Evolutionary conservation across 1,140 invertebrate genomes (phyloP).

Genomic region (Ooceraea biroi): DNA sequence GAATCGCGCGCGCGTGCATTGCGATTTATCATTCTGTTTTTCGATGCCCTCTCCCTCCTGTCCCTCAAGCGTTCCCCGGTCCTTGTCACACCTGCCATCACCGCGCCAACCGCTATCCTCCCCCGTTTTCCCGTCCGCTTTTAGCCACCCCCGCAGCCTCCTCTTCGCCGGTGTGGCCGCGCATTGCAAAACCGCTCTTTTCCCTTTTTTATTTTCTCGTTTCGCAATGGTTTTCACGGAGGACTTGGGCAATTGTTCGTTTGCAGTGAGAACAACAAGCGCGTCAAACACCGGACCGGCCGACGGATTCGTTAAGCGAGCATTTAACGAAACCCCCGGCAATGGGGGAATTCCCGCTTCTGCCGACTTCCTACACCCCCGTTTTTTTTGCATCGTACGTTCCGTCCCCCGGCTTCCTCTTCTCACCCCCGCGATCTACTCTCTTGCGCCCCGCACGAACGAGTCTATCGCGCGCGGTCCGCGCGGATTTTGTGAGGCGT

Average conservation of each 20-base stretch:
- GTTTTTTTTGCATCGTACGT: not conserved
- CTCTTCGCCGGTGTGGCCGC: conserved; percentile 12
- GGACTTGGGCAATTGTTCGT: conserved; percentile 77
- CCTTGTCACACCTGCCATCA: conserved; percentile 52
- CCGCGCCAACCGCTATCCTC: conserved; percentile 9
- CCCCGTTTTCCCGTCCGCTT: not conserved
- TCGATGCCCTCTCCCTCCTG: conserved; percentile 48
- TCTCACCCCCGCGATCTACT: too few relatives aligned
- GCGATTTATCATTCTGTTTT: conserved; percentile 79
- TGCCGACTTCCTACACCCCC: not conserved
- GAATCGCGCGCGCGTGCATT: conserved; percentile 30
- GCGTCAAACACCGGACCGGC: conserved; percentile 75
- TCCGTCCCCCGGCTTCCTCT: not conserved
- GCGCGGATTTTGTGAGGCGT: conserved; percentile 54
- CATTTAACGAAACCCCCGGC: conserved; percentile 76
- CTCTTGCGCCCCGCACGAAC: too few relatives aligned
- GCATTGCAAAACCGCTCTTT: conserved; percentile 31
- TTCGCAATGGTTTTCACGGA: conserved; percentile 67
- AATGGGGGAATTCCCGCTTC: conserved; percentile 43
- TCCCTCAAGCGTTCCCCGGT: conserved; percentile 30
- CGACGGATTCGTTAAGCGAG: conserved; percentile 77
- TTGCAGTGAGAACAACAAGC: conserved; percentile 73
- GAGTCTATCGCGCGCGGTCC: too few relatives aligned
- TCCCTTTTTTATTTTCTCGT: not conserved
- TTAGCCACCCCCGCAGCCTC: not conserved